Evolutionary conservation across 2,113 vertebrate genomes (phyloP), one percentile per base, ranked within the genome.

Genomic region (Hucho hucho): DNA sequence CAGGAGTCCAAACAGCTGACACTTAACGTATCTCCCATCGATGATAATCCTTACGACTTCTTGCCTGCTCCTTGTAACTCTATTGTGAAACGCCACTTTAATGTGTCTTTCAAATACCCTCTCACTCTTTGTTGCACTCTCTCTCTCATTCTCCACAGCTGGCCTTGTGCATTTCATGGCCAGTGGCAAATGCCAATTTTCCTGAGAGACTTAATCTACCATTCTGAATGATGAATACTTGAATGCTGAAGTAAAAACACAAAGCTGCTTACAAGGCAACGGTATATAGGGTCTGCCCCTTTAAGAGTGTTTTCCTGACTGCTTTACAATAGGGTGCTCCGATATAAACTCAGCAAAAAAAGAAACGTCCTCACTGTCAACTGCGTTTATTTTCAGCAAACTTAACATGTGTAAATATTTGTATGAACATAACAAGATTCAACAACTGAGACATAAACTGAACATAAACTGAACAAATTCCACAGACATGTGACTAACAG

Each of bases 21-120:
- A 64, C n/a, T 64, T 22, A 70, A 28, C 66, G n/a, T 65, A 22
- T 72, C 46, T 73, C n/a, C 28, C 12, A 26, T 20, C 22, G 18
- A 67, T 77, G 72, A 66, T 26, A 70, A 58, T 64, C 12, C 47
- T 74, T 58, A 65, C 22, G 14, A 1, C 1, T 49, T 49, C 12
- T 49, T 12, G 14, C 14, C 46, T 70, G 68, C 73, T 65, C 76
- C 64, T 63, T 49, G 12, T 49, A 53, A 69, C 37, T 63, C 59
- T 64, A 56, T 67, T 46, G 64, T 64, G 61, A 73, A 75, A 64
- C 37, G 58, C 70, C 66, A 56, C 74, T 70, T 78, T 78, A 16
- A 76, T 69, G 72, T 69, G 71, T 69, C 72, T 64, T 73, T 69
- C 66, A 74, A 73, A 78, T 47, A 61, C 37, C 32, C 16, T 67